Evolutionary conservation across 2,888 invertebrate species (phyloP).

Genomic region (Corbicula japonica): DNA sequence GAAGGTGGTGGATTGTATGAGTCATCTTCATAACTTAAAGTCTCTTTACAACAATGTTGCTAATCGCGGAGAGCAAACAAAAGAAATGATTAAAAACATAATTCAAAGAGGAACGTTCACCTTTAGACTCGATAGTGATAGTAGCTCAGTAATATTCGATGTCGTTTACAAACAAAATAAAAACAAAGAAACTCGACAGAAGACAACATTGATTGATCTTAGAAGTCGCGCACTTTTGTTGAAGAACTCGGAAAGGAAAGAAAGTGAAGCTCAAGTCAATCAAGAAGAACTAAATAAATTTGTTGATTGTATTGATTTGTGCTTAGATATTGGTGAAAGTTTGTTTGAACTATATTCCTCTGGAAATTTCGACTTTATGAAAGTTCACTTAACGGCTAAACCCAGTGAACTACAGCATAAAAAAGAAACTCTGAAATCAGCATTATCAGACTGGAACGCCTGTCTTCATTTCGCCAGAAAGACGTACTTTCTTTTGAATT

Average conservation of each 20-base stretch:
- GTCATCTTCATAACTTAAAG: constrained; percentile 62
- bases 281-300: constrained; percentile 22
- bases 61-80: constrained; percentile 68
- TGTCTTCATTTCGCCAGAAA: constrained; percentile 36
- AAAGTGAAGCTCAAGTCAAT: not conserved
- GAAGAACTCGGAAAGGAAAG: constrained; percentile 56
- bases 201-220: constrained; percentile 43
- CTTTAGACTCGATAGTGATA: constrained; percentile 23
- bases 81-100: constrained; percentile 63
- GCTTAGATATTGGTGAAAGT: constrained; percentile 41
- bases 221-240: constrained; percentile 55
- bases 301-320: constrained; percentile 39
- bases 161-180: constrained; percentile 52
- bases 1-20: constrained; percentile 60
- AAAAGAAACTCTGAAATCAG: constrained; percentile 5
- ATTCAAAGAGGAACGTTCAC: constrained; percentile 44
- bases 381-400: not conserved
- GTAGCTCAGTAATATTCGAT: constrained; percentile 9
- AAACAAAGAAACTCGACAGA: constrained; percentile 14
- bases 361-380: constrained; percentile 50
- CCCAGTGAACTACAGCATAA: constrained; percentile 7
- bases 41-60: constrained; percentile 68
- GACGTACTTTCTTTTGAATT: constrained; percentile 62
- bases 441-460: constrained; percentile 47
- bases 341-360: constrained; percentile 35